Evolutionary conservation across 1,140 invertebrate genomes (phyloP), one percentile per base, ranked within the genome.

Genomic region (Ooceraea biroi): DNA sequence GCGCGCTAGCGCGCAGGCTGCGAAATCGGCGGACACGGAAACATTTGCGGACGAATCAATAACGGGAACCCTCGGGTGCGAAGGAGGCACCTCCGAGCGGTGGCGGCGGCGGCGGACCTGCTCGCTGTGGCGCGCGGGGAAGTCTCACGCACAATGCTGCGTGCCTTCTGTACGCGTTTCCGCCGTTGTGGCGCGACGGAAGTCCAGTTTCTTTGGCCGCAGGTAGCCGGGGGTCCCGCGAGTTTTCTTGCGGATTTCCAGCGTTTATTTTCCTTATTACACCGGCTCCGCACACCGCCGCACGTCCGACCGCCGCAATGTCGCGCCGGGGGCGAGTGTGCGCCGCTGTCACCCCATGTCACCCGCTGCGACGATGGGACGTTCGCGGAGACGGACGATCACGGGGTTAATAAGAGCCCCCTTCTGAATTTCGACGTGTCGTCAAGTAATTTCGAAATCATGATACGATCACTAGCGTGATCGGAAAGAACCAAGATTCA

Each of bases 11-110:
- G 66, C 44, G 58, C 58, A 84, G 80, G 57, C 57, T 63, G 57
- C 22, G 46, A 46, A 77, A 77, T 74, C 71, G 71, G 58, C 72
- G 57, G 44, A 77, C 69, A 58, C 80, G 52, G 71, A 71, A 84
- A 84, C 82, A 85, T 78, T 84, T 76, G 61, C 72, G 72, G 84
- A 83, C 83, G 82, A 91, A 91, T 90, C 90, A 88, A 90, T 91
- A 91, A 88, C 85, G 83, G 72, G 88, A 85, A 83, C 87, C 83
- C 77, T 78, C 82, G 85, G 83, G 83, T 83, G 82, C 66, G 87
- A 76, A 80, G 65, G 65, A 80, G 76, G 66, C 50, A 80, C 65
- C 65, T 80, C 36, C 48, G 36, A 25, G 27, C 48, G 27, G 71
- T 30, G 14, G 44, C 44, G 30, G 41, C 44, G 44, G n/a, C 66